Conservation (phyloP, 2,113 vertebrate genomes). For the Procavia capensis region DNA sequence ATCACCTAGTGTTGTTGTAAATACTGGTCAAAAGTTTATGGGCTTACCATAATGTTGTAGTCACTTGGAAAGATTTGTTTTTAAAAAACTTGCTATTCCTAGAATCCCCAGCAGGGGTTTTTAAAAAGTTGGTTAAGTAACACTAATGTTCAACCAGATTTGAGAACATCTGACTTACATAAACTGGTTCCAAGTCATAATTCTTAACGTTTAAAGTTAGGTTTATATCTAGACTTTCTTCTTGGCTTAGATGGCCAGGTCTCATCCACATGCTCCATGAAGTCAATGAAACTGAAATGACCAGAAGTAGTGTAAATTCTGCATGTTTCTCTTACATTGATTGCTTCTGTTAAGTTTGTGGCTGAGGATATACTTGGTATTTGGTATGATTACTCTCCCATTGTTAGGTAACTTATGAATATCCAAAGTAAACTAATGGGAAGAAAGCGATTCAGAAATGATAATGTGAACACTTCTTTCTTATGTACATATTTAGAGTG, state of each 20-base stretch:
- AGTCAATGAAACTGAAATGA: not conserved
- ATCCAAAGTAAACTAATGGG: not conserved
- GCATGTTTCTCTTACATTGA: not conserved
- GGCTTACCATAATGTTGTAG: not conserved
- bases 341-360: not conserved
- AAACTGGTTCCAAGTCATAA: not conserved
- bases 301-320: not conserved
- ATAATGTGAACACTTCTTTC: not conserved
- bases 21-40: not conserved
- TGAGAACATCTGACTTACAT: not conserved
- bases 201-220: not conserved
- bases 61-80: not conserved
- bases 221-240: not conserved
- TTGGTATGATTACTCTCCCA: slow-evolving; percentile 5
- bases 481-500: not conserved
- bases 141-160: not conserved
- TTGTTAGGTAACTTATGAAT: not conserved
- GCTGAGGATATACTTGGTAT: slow-evolving; percentile 31
- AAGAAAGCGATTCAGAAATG: not conserved
- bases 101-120: not conserved
- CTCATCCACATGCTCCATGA: not conserved
- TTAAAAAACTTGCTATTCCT: not conserved
- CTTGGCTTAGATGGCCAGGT: not conserved
- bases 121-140: not conserved
- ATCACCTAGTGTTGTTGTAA: not conserved